Evolutionary conservation across 2,888 invertebrate genomes (phyloP), one percentile per base, ranked within the genome.

Genomic region (Heliothis peltigera): DNA sequence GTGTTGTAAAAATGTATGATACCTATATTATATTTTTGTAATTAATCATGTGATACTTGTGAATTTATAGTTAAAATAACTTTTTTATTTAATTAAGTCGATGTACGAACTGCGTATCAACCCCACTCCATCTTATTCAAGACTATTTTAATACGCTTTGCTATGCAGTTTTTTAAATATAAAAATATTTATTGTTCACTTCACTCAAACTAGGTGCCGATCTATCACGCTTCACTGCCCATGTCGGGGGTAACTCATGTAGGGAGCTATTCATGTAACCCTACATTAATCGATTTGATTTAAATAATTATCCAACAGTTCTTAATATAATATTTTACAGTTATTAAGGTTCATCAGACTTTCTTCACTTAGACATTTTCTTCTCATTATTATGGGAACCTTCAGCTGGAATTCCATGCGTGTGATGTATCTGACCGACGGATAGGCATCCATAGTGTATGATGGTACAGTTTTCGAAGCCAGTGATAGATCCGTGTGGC

Each of bases 21-120:
- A 63, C 35, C 35, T 72, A 69, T 74, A 77, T 49, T 49, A 60
- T 78, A 78, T 78, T 78, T 74, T 78, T 78, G 62, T 78, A 78
- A 65, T 63, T 69, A 72, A 76, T 70, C 74, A 74, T 68, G 73
- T 78, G 70, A 64, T 67, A 68, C 52, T 73, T 73, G 64, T 72
- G 69, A 75, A 75, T 73, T 73, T 73, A 73, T 64, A 48, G 35
- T 46, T 61, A 39, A 43, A 62, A 57, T 54, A 55, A 35, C 22
- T 21, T 53, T 72, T 66, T 69, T 75, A 75, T 72, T 59, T 58
- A 48, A 65, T 59, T 58, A 70, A 64, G 59, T 69, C 51, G 25
- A 47, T 51, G 60, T 47, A 53, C 54, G 42, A 53, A 66, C 25
- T 62, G 44, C 25, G 25, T 60, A 63, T 70, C 43, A 52, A 64